A percentile compares a stretch with the other conserved stretches of the same genome.
Evolutionary conservation across 1,140 invertebrate genomes (phyloP).

Genomic region (Meloidogyne floridensis): DNA sequence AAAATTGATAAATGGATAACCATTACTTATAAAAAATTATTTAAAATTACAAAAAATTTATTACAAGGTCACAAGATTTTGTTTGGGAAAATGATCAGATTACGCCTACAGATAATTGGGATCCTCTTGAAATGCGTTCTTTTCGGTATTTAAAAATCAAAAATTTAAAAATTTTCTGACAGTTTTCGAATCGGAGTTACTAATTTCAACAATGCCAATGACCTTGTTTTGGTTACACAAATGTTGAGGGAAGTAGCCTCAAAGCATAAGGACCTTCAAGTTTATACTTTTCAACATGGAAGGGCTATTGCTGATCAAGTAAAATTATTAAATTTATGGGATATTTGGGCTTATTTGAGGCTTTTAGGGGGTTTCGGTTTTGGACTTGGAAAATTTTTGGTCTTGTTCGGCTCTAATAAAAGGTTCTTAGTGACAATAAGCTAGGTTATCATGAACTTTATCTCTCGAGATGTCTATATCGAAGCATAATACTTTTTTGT

Average conservation of each 20-base stretch:
- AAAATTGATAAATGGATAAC: too few species aligned
- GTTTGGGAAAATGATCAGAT: conserved; percentile 57
- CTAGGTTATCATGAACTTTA: too few species aligned
- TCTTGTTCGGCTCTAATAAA: too few species aligned
- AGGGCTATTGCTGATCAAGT: conserved; percentile 88
- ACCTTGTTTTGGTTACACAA: conserved; percentile 58
- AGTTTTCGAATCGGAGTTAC: conserved; percentile 64
- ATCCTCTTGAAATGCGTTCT: conserved; percentile 54
- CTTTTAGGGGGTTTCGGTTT: too few species aligned
- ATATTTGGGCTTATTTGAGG: too few species aligned
- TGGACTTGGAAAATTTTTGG: too few species aligned
- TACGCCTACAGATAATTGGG: conserved; percentile 27
- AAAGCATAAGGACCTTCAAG: conserved; percentile 77
- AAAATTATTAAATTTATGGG: conserved; percentile 72
- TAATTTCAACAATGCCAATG: conserved; percentile 58
- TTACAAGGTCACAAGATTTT: conserved; percentile 62
- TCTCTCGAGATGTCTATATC: too few species aligned
- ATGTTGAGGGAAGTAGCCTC: conserved; percentile 77
- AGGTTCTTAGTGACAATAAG: too few species aligned
- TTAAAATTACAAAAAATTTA: not conserved
- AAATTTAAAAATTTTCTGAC: not conserved
- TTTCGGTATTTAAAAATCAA: conserved; percentile 35
- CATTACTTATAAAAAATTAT: not conserved
- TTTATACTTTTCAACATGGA: conserved; percentile 88
- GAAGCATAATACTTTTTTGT: too few species aligned